A percentile compares a stretch with the other conserved stretches of the same genome.
phyloP scores from a whole-genome alignment of 2,797 vertebrate species.

The Psittacula echo region DNA sequence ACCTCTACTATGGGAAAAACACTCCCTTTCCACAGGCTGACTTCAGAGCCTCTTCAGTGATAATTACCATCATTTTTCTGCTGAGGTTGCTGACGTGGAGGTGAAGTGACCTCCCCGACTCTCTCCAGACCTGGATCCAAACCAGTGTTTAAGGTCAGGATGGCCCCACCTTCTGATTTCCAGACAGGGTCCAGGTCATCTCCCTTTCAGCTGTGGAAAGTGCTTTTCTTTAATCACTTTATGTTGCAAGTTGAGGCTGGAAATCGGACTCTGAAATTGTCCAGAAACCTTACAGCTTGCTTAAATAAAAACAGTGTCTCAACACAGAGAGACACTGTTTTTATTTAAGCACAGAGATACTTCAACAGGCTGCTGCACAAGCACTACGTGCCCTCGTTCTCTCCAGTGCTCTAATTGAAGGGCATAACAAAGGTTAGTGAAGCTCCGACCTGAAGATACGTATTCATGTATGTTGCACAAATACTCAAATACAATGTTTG shows the following conservation, averaged over 20 bases:
- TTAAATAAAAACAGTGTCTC: not conserved
- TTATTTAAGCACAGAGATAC: not conserved
- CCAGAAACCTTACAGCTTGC: not conserved
- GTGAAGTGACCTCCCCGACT: not conserved
- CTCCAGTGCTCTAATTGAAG: not conserved
- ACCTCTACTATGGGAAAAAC: not conserved
- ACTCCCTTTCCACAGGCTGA: constrained; percentile 19
- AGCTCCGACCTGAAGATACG: not conserved
- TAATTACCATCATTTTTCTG: constrained; percentile 8
- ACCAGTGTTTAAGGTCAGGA: not conserved
- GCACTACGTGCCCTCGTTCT: not conserved
- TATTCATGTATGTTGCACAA: not conserved
- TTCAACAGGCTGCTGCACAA: not conserved
- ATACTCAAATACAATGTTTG: not conserved
- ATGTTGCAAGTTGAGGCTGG: not conserved
- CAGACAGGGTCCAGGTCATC: not conserved
- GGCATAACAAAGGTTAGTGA: not conserved
- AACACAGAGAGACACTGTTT: not conserved
- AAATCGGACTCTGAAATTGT: not conserved
- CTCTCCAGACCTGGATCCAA: not conserved
- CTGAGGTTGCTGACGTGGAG: constrained; percentile 7
- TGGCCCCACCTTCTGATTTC: not conserved
- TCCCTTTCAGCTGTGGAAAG: constrained; percentile 28
- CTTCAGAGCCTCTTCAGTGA: not conserved
- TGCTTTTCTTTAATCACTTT: not conserved